Conservation (phyloP, 2,888 invertebrate species). For the Charanyca ferruginea region DNA sequence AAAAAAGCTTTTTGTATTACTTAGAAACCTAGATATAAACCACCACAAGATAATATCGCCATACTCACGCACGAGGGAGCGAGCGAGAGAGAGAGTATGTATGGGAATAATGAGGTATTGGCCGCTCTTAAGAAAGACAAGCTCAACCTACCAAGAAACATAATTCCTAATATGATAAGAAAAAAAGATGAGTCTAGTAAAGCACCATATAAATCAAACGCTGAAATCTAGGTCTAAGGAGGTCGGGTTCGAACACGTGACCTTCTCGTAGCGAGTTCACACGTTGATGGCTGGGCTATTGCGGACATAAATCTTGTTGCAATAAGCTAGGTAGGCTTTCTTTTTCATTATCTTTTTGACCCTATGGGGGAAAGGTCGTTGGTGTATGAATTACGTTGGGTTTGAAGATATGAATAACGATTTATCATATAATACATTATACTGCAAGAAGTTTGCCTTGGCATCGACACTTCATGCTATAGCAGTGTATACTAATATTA, state of each 20-base stretch:
- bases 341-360: conserved; percentile 51
- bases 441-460: no score
- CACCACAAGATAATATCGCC: no score
- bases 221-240: conserved; percentile 45
- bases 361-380: conserved; percentile 29
- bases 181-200: conserved; percentile 25
- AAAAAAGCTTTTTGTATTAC: no score
- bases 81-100: no score
- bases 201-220: conserved; percentile 47
- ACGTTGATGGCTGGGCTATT: conserved; percentile 52
- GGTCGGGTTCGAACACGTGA: conserved; percentile 40
- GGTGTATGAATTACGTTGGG: conserved; percentile 9
- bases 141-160: not conserved
- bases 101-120: no score
- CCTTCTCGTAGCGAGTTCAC: conserved; percentile 40
- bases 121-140: not conserved
- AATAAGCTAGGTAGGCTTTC: conserved; percentile 43
- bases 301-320: conserved; percentile 51
- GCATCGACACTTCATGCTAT: no score
- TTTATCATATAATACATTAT: not conserved
- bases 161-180: conserved; percentile 15
- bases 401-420: conserved; percentile 12
- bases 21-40: no score
- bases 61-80: no score
- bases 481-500: no score